Conservation (phyloP, 2,888 invertebrate genomes). For the Myopa testacea region DNA sequence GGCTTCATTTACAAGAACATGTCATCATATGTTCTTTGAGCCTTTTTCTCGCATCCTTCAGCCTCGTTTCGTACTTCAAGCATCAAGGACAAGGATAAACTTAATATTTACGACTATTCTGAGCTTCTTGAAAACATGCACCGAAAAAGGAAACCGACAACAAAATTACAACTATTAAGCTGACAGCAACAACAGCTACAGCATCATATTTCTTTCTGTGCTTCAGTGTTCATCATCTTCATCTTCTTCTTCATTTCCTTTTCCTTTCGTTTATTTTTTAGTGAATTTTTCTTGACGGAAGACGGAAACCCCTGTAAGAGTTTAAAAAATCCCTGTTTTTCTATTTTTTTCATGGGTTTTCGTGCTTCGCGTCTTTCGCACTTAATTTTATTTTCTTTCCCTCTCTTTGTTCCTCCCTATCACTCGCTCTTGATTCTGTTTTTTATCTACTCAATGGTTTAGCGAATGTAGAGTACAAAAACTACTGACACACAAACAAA, state of each 20-base stretch:
- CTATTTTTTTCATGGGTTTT: not conserved
- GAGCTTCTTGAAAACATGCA: slow-evolving; percentile 8
- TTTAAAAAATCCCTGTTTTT: not conserved
- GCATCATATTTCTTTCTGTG: slow-evolving; percentile 20
- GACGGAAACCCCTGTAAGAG: too few relatives aligned
- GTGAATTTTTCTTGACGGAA: not conserved
- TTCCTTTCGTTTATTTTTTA: not conserved
- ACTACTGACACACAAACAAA: slow-evolving; percentile 1
- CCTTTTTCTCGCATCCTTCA: not conserved
- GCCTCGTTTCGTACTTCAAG: slow-evolving; percentile 1
- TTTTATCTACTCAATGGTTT: too few relatives aligned
- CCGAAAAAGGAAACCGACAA: not conserved
- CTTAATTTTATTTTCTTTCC: not conserved
- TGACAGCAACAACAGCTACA: slow-evolving; percentile 24
- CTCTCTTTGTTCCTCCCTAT: not conserved
- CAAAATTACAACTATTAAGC: slow-evolving; percentile 23
- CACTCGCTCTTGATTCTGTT: too few relatives aligned
- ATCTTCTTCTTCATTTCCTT: not conserved
- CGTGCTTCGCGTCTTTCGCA: not conserved
- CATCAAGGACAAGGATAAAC: slow-evolving; percentile 33
- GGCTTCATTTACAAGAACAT: not conserved
- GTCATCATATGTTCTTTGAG: slow-evolving; percentile 11
- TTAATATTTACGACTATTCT: slow-evolving; percentile 24
- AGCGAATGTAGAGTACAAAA: not conserved
- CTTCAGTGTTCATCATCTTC: slow-evolving; percentile 1